Evolutionary conservation across 1,140 invertebrate genomes (phyloP).

Genomic region (Heliconius melpomene): DNA sequence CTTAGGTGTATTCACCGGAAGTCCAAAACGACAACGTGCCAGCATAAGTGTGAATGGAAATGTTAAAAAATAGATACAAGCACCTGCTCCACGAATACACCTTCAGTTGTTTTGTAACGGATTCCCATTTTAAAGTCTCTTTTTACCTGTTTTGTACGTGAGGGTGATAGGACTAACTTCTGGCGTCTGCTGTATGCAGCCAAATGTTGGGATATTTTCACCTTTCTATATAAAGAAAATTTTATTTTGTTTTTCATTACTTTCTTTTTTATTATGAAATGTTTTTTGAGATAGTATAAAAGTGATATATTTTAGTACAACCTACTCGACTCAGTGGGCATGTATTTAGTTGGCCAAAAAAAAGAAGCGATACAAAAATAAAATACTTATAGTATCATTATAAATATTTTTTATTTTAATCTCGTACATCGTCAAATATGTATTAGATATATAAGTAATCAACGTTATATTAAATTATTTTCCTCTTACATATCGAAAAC

Average conservation of each 20-base stretch:
- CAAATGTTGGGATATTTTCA: background rate
- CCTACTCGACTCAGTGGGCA: too few relatives aligned
- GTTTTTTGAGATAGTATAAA: background rate
- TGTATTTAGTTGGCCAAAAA: too few relatives aligned
- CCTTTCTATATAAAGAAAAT: background rate
- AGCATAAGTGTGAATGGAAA: background rate
- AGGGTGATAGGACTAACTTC: slow-evolving; percentile 14
- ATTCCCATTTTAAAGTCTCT: slow-evolving; percentile 22
- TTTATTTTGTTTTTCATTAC: background rate
- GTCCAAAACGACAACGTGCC: background rate
- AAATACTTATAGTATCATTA: too few relatives aligned
- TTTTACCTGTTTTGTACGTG: slow-evolving; percentile 7
- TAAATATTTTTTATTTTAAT: too few relatives aligned
- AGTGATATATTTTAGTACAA: too few relatives aligned
- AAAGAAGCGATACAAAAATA: too few relatives aligned
- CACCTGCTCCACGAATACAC: background rate
- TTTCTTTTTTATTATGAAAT: background rate
- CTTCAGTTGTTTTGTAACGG: background rate
- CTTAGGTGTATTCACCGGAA: background rate
- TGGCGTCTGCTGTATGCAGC: background rate
- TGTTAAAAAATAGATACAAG: background rate
- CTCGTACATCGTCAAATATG: background rate
- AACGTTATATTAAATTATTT: background rate
- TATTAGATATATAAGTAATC: background rate
- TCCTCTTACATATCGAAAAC: background rate